A percentile compares a stretch with the other conserved stretches of the same genome.
phyloP scores from a whole-genome alignment of 2,113 vertebrate genomes.

The Carettochelys insculpta region DNA sequence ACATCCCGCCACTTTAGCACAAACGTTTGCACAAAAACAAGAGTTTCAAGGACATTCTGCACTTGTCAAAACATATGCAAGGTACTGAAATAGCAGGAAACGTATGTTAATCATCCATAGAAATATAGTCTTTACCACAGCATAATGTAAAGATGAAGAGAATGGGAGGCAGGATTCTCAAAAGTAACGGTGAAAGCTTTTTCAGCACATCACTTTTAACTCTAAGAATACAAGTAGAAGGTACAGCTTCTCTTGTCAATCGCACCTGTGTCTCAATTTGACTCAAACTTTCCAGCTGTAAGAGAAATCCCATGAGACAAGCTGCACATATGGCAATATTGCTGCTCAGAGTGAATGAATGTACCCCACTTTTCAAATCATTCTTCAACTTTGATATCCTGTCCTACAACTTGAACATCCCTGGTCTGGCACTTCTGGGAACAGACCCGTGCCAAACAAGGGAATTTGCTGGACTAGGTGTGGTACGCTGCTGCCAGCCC shows the following conservation, averaged over 20 bases:
- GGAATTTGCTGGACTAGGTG: too few species aligned
- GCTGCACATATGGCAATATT: slow-evolving; percentile 24
- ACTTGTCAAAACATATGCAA: background rate
- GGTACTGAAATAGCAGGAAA: slow-evolving; percentile 37
- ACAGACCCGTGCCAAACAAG: too few species aligned
- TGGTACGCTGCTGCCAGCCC: too few species aligned
- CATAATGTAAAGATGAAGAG: slow-evolving; percentile 25
- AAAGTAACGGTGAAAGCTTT: slow-evolving; percentile 33
- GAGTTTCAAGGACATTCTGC: background rate
- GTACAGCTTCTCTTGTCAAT: slow-evolving; percentile 64
- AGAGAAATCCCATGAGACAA: slow-evolving; percentile 64
- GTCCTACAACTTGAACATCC: too few species aligned
- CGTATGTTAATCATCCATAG: slow-evolving; percentile 28
- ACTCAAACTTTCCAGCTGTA: slow-evolving; percentile 52
- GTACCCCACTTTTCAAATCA: background rate
- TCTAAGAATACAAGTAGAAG: slow-evolving; percentile 48
- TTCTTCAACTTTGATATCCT: slow-evolving; percentile 6
- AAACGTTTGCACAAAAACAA: background rate
- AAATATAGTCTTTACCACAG: slow-evolving; percentile 30
- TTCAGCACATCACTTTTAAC: slow-evolving; percentile 13
- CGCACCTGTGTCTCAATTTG: slow-evolving; percentile 60
- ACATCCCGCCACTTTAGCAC: background rate
- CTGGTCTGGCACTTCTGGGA: too few species aligned
- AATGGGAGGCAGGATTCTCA: slow-evolving; percentile 2
- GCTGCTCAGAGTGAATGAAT: background rate